Percentiles rank a stretch among this genome's conserved stretches.
Evolutionary conservation across 2,797 vertebrate genomes (phyloP).

Genomic region (Anguilla obscura): DNA sequence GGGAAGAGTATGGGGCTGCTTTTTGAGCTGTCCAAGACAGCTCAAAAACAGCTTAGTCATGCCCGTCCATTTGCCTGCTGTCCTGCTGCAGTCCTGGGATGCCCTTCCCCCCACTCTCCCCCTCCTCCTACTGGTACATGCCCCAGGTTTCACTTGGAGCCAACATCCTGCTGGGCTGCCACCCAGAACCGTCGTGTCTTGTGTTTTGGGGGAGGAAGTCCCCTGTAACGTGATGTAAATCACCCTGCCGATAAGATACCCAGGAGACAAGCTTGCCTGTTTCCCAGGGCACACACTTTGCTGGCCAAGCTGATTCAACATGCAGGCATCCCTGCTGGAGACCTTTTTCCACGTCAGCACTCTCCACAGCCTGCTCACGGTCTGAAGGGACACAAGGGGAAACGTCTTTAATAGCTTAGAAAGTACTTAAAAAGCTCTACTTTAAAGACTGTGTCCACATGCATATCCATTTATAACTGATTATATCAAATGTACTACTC

Average conservation of each 20-base stretch:
- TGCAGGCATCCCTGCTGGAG: not conserved
- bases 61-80: not conserved
- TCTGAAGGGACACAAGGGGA: not conserved
- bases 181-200: not conserved
- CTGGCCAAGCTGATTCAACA: slow-evolving; percentile 10
- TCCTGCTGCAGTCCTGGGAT: not conserved
- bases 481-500: not conserved
- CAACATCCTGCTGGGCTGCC: not conserved
- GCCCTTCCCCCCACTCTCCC: not conserved
- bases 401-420: not conserved
- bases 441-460: not conserved
- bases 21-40: not conserved
- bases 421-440: not conserved
- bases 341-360: slow-evolving; percentile 14
- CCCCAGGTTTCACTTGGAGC: slow-evolving; percentile 9
- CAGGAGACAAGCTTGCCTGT: not conserved
- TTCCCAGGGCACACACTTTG: not conserved
- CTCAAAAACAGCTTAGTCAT: not conserved
- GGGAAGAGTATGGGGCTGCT: not conserved
- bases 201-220: slow-evolving; percentile 18
- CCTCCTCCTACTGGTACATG: not conserved
- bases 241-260: not conserved
- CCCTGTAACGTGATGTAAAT: not conserved
- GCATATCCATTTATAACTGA: not conserved
- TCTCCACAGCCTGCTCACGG: slow-evolving; percentile 9